These are phyloP conservation scores for Campoletis sonorensis DNA, from an alignment of 1,140 invertebrate species.

Conservation along the genomic window DNA sequence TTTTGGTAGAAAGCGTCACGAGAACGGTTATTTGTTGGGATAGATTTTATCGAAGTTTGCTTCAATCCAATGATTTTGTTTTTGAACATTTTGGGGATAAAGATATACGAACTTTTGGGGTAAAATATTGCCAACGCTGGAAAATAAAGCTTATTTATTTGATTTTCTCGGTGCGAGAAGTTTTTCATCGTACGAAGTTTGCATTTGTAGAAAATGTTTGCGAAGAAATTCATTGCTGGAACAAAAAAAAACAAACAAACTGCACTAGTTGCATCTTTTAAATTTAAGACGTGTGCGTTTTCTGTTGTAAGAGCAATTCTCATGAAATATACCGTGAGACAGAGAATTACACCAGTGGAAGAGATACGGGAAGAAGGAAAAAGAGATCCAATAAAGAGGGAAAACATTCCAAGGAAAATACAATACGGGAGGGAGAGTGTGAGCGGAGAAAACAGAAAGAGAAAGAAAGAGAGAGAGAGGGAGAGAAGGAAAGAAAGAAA, in stretches of 20 bases:
- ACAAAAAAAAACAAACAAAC: constrained; percentile 28
- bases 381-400: constrained; percentile 34
- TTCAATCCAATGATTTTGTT: no score
- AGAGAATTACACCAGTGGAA: constrained; percentile 1
- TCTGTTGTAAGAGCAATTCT: constrained; percentile 44
- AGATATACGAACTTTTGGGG: not conserved
- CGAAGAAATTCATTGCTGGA: not conserved
- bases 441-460: constrained; percentile 12
- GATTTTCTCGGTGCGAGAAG: not conserved
- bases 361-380: constrained; percentile 27
- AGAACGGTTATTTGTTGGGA: no score
- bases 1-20: no score
- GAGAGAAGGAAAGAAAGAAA: constrained; percentile 34
- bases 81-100: not conserved
- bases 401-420: constrained; percentile 37
- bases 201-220: constrained; percentile 25
- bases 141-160: not conserved
- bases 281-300: constrained; percentile 38
- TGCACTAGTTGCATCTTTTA: constrained; percentile 55
- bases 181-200: not conserved
- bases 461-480: constrained; percentile 42
- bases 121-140: not conserved
- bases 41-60: no score
- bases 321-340: constrained; percentile 39
- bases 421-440: constrained; percentile 42